phyloP scores from a whole-genome alignment of 2,797 vertebrate genomes.

The Bovichtus variegatus region DNA sequence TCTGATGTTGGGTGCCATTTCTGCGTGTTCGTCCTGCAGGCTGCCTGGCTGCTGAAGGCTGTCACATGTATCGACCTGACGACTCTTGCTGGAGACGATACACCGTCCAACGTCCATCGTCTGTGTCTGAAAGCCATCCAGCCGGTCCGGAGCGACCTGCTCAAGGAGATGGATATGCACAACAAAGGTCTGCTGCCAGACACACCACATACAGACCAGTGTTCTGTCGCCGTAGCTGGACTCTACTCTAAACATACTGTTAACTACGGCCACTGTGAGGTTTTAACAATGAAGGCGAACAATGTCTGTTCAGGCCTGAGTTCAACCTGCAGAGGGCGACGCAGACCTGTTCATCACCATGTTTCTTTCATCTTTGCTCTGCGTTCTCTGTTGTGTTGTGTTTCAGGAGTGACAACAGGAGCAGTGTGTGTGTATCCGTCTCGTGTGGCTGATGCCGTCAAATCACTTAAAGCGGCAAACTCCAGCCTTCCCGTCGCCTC shows the following conservation, averaged over 20 bases:
- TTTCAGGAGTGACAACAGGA: slow-evolving; percentile 88
- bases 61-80: slow-evolving; percentile 96
- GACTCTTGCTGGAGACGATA: slow-evolving; percentile 94
- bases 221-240: slow-evolving; percentile 1
- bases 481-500: slow-evolving; percentile 93
- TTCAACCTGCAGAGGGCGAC: slow-evolving; percentile 56
- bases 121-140: slow-evolving; percentile 93
- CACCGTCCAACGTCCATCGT: slow-evolving; percentile 91
- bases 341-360: slow-evolving; percentile 18
- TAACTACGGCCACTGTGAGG: background rate
- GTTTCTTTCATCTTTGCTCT: background rate
- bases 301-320: too few relatives aligned
- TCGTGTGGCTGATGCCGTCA: slow-evolving; percentile 90
- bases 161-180: slow-evolving; percentile 89
- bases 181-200: slow-evolving; percentile 86
- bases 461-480: slow-evolving; percentile 86
- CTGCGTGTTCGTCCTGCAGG: slow-evolving; percentile 76
- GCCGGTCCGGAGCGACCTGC: slow-evolving; percentile 89
- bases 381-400: slow-evolving; percentile 10
- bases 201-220: background rate
- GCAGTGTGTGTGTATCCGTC: slow-evolving; percentile 95
- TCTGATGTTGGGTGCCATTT: background rate
- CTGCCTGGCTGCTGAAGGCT: slow-evolving; percentile 94
- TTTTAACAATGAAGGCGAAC: too few relatives aligned
- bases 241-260: background rate